phyloP scores from a whole-genome alignment of 1,140 invertebrate genomes.

The Anagrus nilaparvatae region DNA sequence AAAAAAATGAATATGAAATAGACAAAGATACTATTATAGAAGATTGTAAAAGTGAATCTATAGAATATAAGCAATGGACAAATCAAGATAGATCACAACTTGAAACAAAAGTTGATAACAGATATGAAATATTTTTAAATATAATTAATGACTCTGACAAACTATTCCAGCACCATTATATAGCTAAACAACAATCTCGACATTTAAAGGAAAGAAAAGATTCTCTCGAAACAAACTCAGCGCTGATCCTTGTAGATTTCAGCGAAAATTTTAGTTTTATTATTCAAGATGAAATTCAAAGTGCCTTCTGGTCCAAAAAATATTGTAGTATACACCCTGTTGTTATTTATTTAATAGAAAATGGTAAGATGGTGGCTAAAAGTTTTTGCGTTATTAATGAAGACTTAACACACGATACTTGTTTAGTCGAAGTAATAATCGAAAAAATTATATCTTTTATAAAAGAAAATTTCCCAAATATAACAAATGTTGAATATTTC shows the following conservation, averaged over 20 bases:
- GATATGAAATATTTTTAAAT: constrained; percentile 4
- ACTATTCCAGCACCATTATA: constrained; percentile 11
- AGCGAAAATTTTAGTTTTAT: constrained; percentile 13
- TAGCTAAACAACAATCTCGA: constrained; percentile 9
- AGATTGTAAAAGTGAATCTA: constrained; percentile 3
- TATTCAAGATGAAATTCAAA: constrained; percentile 11
- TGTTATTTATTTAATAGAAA: constrained; percentile 7
- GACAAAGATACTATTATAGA: constrained; percentile 1
- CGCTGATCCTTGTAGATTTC: constrained; percentile 11
- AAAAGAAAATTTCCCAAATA: neutral
- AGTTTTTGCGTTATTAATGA: neutral
- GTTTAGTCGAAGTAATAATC: neutral
- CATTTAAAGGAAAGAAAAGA: constrained; percentile 9
- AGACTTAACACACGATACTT: neutral
- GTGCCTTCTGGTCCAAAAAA: constrained; percentile 10
- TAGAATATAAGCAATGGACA: constrained; percentile 12
- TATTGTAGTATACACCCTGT: constrained; percentile 11
- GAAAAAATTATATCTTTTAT: neutral
- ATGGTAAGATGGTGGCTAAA: constrained; percentile 4
- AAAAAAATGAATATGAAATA: neutral
- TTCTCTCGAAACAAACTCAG: neutral
- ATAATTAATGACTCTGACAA: constrained; percentile 1
- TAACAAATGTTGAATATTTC: neutral
- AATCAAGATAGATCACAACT: constrained; percentile 7
- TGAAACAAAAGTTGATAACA: neutral